Evolutionary conservation across 64 coral and sea anemone genomes (phyloP), one percentile per base, ranked within the genome.

Genomic region (Hydrozoanthus tunicans): DNA sequence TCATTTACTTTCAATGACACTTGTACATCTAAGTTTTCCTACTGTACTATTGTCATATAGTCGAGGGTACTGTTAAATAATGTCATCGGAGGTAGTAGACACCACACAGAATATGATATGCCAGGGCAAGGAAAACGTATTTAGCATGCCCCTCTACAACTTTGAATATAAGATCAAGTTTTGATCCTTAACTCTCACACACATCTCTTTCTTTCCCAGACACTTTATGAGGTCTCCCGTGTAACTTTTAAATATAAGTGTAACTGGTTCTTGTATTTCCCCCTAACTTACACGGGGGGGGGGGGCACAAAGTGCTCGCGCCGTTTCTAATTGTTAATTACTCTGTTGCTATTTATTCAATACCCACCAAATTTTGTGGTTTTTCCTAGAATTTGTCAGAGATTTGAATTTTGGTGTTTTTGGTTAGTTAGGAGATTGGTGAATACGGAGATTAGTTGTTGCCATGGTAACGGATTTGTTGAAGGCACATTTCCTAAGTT

Each of bases 61-160:
- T 12, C 56, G 64, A n/a, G 77, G 77, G 74, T 93, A 93, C 32
- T 80, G 92, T 23, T 76, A 56, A 58, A 88, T 65, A 57, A 93
- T 86, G 75, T 92, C 91, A 15, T 92, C 91, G 12, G 91, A 20
- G 9, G 81, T 92, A 85, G 67, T 85, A 25, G 91, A 78, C 20
- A 86, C 80, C 52, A 76, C 82, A 83, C 55, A 58, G 53, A 92
- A 92, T 70, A 85, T 85, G 56, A 64, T 85, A 56, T 77, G 81
- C 91, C 91, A 88, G 14, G 91, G 91, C 79, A 93, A 68, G 53
- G 15, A 77, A 89, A 93, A 93, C 59, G 64, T 93, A 77, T 69
- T 51, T 80, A 92, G 84, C 79, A 84, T 73, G 64, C 6, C 64
- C 73, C 51, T 89, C 75, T 24, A 93, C 84, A 1, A 93, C 64